phyloP scores from a whole-genome alignment of 2,113 vertebrate species.

The Pterocles gutturalis region DNA sequence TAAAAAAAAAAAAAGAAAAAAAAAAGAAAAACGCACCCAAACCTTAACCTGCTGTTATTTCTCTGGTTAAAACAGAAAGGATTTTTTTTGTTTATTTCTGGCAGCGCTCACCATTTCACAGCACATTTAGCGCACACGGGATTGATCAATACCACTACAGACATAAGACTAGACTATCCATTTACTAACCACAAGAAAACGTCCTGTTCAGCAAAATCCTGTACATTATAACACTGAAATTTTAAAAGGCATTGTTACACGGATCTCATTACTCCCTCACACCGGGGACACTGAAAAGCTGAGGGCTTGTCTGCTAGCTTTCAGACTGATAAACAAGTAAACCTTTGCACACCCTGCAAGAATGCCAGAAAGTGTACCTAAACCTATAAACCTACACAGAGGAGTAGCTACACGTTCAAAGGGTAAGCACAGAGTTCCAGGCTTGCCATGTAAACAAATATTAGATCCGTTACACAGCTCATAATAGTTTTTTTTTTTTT shows the following conservation, averaged over 20 bases:
- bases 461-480: neutral
- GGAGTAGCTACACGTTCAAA: fast-evolving
- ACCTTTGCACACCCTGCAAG: neutral
- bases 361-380: fast-evolving
- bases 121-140: constrained; percentile 76
- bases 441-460: neutral
- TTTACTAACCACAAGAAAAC: constrained; percentile 84
- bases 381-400: fast-evolving
- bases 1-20: neutral
- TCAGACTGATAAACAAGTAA: neutral
- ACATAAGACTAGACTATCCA: constrained; percentile 82
- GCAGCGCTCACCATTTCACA: constrained; percentile 80
- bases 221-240: constrained; percentile 48
- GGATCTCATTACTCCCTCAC: neutral
- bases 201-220: constrained; percentile 81
- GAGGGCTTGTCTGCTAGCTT: neutral
- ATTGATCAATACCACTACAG: constrained; percentile 84
- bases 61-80: constrained; percentile 50
- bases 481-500: fast-evolving
- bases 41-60: neutral
- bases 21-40: neutral
- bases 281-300: neutral
- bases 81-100: constrained; percentile 67
- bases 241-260: neutral
- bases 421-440: fast-evolving